Base-by-base conservation (phyloP, 2,797 vertebrate genomes). In the Acanthurus leucopareius region DNA sequence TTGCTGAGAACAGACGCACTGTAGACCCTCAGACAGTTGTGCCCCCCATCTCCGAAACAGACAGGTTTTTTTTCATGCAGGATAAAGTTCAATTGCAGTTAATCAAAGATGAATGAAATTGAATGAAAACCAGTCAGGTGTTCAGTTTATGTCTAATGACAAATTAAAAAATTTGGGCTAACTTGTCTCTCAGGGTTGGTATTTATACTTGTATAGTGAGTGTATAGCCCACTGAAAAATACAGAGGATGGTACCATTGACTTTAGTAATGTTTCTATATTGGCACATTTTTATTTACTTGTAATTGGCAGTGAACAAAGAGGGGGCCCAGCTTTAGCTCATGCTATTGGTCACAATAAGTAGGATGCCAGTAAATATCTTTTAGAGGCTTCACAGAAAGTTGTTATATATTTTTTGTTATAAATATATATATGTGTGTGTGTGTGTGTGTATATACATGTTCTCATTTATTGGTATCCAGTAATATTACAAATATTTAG, bases 1-100 rank as follows among this genome's bases (percentile, higher is more conserved):
- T 61, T 59, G 35, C 77, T 72, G 69, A 76, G 65, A 73, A 57
- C 28, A 59, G 70, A 62, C 25, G n/a, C 61, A 48, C 51, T 56
- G 2, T 66, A 72, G 51, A 40, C 44, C 19, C 7, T 59, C 66
- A 56, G 45, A 78, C 32, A 14, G 15, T 57, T 63, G 4, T 28
- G n/a, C 17, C 42, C 28, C 40, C 20, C 40, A 2, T 2, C 14
- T 10, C 60, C 16, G 19, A 52, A 79, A 58, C 59, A 44, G n/a
- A 73, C 35, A 28, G 20, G 15, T 54, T 35, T 53, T 35, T 53
- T 61, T 69, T n/a, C 13, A 61, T 42, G 53, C 5, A 15, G 9
- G 5, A 2, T 7, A 2, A 8, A n/a, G 35, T 53, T 3, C 7
- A 35, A 10, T 58, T 10, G 20, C 16, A 28, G 19, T 32, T 45